A percentile compares a stretch with the other conserved stretches of the same genome.
Conservation (phyloP, 2,888 invertebrate species). For the Noctua janthe region DNA sequence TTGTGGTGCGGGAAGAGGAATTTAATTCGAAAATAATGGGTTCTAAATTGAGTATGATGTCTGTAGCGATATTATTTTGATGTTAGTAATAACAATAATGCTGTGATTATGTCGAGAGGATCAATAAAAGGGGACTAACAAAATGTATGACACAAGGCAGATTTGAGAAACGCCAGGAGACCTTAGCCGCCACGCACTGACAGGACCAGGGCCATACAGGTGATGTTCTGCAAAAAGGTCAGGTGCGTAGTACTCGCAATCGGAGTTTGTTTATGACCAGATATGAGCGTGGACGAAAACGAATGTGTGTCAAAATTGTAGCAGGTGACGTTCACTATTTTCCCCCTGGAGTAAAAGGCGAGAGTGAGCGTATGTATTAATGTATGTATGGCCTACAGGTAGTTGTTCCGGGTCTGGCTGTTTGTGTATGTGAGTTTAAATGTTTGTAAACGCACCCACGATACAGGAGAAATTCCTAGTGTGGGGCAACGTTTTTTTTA, state of each 20-base stretch:
- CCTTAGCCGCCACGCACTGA: not conserved
- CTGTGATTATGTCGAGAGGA: not conserved
- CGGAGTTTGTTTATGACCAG: not conserved
- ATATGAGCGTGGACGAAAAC: not conserved
- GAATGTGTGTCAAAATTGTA: not conserved
- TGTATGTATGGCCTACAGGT: too few species aligned
- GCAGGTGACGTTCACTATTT: too few species aligned
- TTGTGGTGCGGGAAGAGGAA: not conserved
- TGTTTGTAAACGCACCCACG: too few species aligned
- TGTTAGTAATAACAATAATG: conserved; percentile 30
- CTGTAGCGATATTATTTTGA: conserved; percentile 27
- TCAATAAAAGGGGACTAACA: not conserved
- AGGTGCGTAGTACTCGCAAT: not conserved
- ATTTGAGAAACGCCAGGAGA: not conserved
- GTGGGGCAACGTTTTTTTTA: too few species aligned
- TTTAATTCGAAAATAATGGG: conserved; percentile 54
- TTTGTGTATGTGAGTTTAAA: too few species aligned
- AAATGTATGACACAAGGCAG: not conserved
- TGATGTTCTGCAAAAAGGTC: not conserved
- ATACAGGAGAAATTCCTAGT: too few species aligned
- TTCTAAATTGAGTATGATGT: conserved; percentile 34
- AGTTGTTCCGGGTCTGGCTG: too few species aligned
- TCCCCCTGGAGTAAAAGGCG: not conserved
- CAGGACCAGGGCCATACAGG: too few species aligned
- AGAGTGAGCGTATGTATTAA: not conserved